Conservation (phyloP, 2,797 vertebrate species). For the Ctenopoma multispine region DNA sequence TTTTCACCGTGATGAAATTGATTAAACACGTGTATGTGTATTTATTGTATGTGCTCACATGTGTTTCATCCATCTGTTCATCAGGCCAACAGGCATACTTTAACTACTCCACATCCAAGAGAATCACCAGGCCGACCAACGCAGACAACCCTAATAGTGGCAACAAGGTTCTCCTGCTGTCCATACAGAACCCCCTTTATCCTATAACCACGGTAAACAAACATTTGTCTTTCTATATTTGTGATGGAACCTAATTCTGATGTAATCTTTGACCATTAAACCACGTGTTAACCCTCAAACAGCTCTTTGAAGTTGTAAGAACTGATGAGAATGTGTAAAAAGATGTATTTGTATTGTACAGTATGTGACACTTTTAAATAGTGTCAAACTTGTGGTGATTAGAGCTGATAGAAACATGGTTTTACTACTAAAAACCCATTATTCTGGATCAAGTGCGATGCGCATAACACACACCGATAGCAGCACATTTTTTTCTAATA, state of each 20-base stretch:
- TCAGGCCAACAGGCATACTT: constrained; percentile 95
- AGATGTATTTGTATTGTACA: too few species aligned
- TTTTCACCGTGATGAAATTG: background rate
- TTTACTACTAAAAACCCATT: too few species aligned
- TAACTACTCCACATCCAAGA: constrained; percentile 97
- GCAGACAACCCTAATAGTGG: constrained; percentile 95
- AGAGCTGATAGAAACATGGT: too few species aligned
- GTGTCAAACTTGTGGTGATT: too few species aligned
- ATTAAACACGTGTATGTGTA: background rate
- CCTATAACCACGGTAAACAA: constrained; percentile 93
- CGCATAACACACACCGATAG: too few species aligned
- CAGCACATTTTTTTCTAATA: too few species aligned
- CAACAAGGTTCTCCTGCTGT: constrained; percentile 96
- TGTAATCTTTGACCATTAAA: too few species aligned
- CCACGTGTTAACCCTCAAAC: too few species aligned
- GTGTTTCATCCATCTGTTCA: constrained; percentile 10
- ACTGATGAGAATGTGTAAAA: too few species aligned
- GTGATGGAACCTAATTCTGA: background rate
- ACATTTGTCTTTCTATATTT: background rate
- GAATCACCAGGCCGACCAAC: constrained; percentile 95
- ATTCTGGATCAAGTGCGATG: too few species aligned
- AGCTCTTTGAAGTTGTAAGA: too few species aligned
- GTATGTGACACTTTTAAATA: too few species aligned
- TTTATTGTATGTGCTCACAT: constrained; percentile 1
- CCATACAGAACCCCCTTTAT: constrained; percentile 98